phyloP scores from a whole-genome alignment of 2,113 vertebrate species.

The Sturnira hondurensis region DNA sequence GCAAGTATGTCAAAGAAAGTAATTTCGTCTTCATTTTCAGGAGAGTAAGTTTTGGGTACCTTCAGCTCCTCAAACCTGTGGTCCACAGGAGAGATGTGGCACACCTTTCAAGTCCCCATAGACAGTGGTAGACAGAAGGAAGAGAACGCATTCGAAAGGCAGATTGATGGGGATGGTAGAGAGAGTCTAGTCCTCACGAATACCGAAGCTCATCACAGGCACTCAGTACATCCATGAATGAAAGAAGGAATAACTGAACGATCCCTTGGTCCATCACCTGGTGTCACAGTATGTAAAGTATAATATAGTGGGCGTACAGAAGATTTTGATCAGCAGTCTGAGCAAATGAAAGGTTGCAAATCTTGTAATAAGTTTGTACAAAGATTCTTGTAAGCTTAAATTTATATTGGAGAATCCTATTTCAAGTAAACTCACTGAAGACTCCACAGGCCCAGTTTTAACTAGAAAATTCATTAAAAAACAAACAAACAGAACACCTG shows the following conservation, averaged over 20 bases:
- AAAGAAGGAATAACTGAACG: background rate
- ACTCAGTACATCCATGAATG: background rate
- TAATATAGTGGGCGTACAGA: background rate
- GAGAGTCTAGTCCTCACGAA: background rate
- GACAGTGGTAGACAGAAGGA: background rate
- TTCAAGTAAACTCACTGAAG: background rate
- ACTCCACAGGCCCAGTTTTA: background rate
- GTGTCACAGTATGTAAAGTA: background rate
- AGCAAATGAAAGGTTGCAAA: background rate
- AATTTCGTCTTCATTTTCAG: background rate
- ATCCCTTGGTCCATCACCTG: background rate
- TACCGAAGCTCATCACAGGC: background rate
- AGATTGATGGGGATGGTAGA: background rate
- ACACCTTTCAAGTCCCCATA: no score
- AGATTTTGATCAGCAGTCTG: background rate
- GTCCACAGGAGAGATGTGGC: no score
- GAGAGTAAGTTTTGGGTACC: background rate
- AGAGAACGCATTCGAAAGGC: background rate
- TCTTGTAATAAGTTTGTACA: background rate
- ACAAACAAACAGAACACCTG: background rate
- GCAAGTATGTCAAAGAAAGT: background rate
- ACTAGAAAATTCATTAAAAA: conserved; percentile 13
- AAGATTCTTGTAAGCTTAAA: background rate
- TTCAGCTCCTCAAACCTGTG: background rate
- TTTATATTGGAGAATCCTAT: background rate